Percentiles rank a stretch among this genome's conserved stretches.
Evolutionary conservation across 2,888 invertebrate species (phyloP).

Genomic region (Cosmia trapezina): DNA sequence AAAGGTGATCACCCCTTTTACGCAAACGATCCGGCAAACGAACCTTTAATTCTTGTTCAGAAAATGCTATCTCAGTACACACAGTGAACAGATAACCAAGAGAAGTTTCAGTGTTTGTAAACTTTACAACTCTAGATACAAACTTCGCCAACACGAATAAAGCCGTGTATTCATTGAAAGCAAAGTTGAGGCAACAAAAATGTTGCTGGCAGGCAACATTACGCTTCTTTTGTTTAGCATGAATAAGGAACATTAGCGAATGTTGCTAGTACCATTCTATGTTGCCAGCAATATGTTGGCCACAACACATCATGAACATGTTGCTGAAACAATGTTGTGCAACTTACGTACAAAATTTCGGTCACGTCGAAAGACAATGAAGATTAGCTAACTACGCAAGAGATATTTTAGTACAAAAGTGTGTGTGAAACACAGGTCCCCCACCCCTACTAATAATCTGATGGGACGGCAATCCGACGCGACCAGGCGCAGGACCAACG

Average conservation of each 20-base stretch:
- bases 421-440: neutral
- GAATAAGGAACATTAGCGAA: too few relatives aligned
- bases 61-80: slow-evolving; percentile 19
- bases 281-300: neutral
- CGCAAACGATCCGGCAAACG: slow-evolving; percentile 24
- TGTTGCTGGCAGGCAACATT: neutral
- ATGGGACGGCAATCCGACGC: neutral
- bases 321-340: neutral
- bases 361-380: neutral
- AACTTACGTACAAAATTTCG: neutral
- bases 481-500: neutral
- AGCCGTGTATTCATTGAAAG: neutral
- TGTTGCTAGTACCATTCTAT: neutral
- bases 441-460: neutral
- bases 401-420: neutral
- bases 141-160: slow-evolving; percentile 26
- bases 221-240: too few relatives aligned
- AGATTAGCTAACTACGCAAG: neutral
- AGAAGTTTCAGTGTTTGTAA: slow-evolving; percentile 36
- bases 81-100: slow-evolving; percentile 27
- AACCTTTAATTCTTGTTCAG: slow-evolving; percentile 33
- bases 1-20: slow-evolving; percentile 4
- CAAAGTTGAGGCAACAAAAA: neutral
- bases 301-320: neutral
- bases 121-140: slow-evolving; percentile 36